phyloP scores from a whole-genome alignment of 2,888 invertebrate genomes.

The Pterostichus niger region DNA sequence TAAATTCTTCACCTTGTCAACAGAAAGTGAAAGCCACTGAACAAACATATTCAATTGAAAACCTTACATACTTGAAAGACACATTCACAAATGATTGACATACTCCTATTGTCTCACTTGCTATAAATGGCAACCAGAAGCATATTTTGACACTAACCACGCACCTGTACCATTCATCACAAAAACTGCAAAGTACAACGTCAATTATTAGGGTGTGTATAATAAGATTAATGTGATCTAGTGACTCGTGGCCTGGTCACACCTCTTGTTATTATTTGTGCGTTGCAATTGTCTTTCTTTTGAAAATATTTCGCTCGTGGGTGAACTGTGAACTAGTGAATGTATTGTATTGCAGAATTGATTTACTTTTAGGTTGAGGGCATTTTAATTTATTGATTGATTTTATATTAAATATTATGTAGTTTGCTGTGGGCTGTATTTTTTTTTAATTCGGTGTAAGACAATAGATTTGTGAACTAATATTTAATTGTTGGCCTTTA shows the following conservation, averaged over 20 bases:
- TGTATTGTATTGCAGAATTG: background rate
- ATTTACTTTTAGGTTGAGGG: no score
- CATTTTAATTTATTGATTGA: no score
- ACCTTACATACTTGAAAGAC: slow-evolving; percentile 9
- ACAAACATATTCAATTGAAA: background rate
- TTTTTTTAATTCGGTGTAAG: no score
- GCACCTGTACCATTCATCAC: slow-evolving; percentile 4
- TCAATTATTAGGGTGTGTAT: slow-evolving; percentile 1
- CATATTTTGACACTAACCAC: slow-evolving; percentile 15
- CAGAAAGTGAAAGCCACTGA: slow-evolving; percentile 13
- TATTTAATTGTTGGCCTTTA: no score
- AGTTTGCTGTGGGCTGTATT: no score
- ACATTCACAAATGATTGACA: slow-evolving; percentile 17
- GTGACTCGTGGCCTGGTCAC: slow-evolving; percentile 15
- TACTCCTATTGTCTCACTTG: slow-evolving; percentile 8
- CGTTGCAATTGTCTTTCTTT: slow-evolving; percentile 6
- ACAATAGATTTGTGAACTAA: no score
- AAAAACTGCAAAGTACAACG: background rate
- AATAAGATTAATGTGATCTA: slow-evolving; percentile 12
- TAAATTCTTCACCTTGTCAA: no score
- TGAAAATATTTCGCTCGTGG: slow-evolving; percentile 1
- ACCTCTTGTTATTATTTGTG: background rate
- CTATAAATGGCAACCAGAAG: slow-evolving; percentile 19
- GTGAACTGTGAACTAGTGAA: slow-evolving; percentile 23
- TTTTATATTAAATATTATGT: no score